A percentile compares a stretch with the other conserved stretches of the same genome.
Conservation (phyloP, 2,797 vertebrate genomes). For the Pangasius mekongensis region DNA sequence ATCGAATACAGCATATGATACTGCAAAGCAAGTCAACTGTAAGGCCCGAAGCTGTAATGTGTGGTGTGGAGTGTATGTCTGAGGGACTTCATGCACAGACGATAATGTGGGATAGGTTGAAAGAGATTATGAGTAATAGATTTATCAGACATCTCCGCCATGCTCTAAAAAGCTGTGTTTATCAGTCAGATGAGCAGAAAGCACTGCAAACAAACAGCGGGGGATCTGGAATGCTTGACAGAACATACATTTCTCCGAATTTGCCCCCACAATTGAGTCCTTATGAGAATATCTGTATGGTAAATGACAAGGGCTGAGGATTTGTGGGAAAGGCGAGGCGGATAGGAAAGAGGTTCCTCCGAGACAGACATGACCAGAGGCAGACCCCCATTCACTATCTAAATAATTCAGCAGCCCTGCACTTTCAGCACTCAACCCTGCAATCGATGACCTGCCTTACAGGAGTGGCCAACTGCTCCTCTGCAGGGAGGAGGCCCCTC, state of each 20-base stretch:
- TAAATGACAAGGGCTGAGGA: slow-evolving; percentile 46
- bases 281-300: slow-evolving; percentile 43
- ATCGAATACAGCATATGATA: background rate
- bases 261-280: slow-evolving; percentile 24
- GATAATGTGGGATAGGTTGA: slow-evolving; percentile 46
- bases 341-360: slow-evolving; percentile 40
- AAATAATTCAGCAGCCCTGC: slow-evolving; percentile 58
- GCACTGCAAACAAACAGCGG: slow-evolving; percentile 49
- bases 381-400: slow-evolving; percentile 50
- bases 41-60: background rate
- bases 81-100: slow-evolving; percentile 54
- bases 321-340: slow-evolving; percentile 35
- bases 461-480: slow-evolving; percentile 47
- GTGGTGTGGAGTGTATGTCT: slow-evolving; percentile 33
- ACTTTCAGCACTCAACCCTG: slow-evolving; percentile 55
- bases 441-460: slow-evolving; percentile 59
- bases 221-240: slow-evolving; percentile 41
- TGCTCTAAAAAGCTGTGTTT: slow-evolving; percentile 12
- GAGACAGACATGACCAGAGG: slow-evolving; percentile 48
- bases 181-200: slow-evolving; percentile 21
- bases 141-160: slow-evolving; percentile 58
- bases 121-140: slow-evolving; percentile 60
- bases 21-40: background rate
- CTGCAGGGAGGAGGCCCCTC: slow-evolving; percentile 53
- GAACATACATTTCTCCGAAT: slow-evolving; percentile 47